phyloP scores from a whole-genome alignment of 2,888 invertebrate genomes.

The Diploptera punctata region DNA sequence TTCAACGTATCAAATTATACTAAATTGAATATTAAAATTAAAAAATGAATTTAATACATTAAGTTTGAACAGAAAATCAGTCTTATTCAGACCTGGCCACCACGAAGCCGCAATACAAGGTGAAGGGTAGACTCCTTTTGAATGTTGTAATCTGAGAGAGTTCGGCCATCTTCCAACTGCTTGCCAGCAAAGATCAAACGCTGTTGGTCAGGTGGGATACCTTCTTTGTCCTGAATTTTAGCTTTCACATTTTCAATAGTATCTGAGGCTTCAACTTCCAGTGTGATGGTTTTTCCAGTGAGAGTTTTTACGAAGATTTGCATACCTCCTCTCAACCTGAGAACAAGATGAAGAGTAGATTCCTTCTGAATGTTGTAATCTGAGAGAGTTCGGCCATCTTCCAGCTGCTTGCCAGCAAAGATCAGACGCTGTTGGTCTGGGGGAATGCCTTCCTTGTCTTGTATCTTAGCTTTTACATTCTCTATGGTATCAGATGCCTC shows the following conservation, averaged over 20 bases:
- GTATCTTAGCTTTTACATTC: constrained; percentile 58
- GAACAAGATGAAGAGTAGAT: constrained; percentile 63
- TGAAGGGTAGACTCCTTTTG: constrained; percentile 72
- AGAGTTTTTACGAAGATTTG: constrained; percentile 61
- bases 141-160: constrained; percentile 91
- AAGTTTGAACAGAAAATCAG: too few relatives aligned
- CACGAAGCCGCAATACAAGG: too few relatives aligned
- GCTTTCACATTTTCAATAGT: constrained; percentile 61
- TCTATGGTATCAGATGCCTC: constrained; percentile 60
- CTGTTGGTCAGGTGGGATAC: constrained; percentile 55
- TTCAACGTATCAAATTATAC: too few relatives aligned
- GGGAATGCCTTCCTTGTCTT: constrained; percentile 49
- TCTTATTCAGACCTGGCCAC: not conserved
- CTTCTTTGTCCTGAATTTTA: constrained; percentile 51
- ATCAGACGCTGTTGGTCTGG: constrained; percentile 64
- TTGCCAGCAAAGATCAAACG: constrained; percentile 86
- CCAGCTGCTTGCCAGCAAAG: constrained; percentile 93
- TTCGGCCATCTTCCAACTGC: constrained; percentile 93
- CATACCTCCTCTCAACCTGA: constrained; percentile 64
- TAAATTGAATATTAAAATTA: too few relatives aligned
- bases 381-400: constrained; percentile 90
- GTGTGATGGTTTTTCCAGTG: constrained; percentile 57
- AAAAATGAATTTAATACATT: too few relatives aligned
- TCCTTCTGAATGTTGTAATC: constrained; percentile 93
- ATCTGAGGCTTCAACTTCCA: constrained; percentile 57